Conservation (phyloP, 1,140 invertebrate species). For the Stenopsyche tienmushanensis region DNA sequence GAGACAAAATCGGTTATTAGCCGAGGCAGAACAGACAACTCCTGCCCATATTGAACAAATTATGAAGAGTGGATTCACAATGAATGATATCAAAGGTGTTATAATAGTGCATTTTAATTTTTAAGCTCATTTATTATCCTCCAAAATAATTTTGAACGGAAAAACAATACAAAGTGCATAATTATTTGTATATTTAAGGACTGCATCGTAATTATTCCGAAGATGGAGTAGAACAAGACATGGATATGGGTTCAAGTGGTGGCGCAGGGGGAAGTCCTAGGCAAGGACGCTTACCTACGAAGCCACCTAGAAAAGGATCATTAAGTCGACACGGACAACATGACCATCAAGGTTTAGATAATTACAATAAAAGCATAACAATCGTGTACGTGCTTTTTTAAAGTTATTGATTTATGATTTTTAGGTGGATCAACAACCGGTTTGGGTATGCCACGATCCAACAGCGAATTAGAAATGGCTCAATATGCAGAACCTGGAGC, state of each 20-base stretch:
- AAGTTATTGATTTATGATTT: too few relatives aligned
- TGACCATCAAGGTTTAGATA: constrained; percentile 24
- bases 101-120: neutral
- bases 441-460: constrained; percentile 69
- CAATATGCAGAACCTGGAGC: constrained; percentile 60
- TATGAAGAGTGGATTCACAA: constrained; percentile 83
- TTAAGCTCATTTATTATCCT: neutral
- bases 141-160: neutral
- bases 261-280: constrained; percentile 43
- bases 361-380: neutral
- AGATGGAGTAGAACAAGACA: constrained; percentile 73
- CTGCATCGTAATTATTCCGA: constrained; percentile 82
- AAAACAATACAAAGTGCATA: neutral
- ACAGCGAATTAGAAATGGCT: constrained; percentile 73
- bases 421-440: too few relatives aligned
- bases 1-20: constrained; percentile 73
- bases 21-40: constrained; percentile 67
- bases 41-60: constrained; percentile 87
- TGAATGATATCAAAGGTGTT: constrained; percentile 89
- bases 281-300: constrained; percentile 62
- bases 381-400: constrained; percentile 33
- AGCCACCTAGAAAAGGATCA: constrained; percentile 75
- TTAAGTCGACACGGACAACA: constrained; percentile 54
- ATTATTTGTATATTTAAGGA: constrained; percentile 54
- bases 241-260: constrained; percentile 47